phyloP scores from a whole-genome alignment of 2,888 invertebrate genomes.

The Calliopum simillimum region DNA sequence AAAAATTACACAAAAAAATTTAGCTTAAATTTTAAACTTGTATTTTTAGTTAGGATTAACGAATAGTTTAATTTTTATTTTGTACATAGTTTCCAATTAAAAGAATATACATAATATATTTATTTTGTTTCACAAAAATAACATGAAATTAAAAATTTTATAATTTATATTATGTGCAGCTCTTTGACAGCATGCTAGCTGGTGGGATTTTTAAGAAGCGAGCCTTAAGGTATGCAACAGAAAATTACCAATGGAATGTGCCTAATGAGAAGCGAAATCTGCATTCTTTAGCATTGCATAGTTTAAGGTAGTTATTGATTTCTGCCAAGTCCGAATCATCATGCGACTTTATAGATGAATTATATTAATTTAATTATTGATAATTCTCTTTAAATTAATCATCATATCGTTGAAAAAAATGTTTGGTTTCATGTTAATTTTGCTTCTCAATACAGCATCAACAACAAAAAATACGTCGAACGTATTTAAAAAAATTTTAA shows the following conservation, averaged over 20 bases:
- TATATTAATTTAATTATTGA: not conserved
- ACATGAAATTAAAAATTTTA: constrained; percentile 16
- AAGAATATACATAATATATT: not conserved
- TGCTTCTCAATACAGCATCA: constrained; percentile 32
- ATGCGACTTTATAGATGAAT: too few relatives aligned
- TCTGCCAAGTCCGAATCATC: too few relatives aligned
- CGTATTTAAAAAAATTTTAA: constrained; percentile 20
- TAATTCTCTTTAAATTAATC: too few relatives aligned
- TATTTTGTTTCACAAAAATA: constrained; percentile 10
- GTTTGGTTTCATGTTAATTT: constrained; percentile 18
- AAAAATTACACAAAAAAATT: constrained; percentile 45
- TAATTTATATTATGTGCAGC: not conserved
- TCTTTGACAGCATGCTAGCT: not conserved
- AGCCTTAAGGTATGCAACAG: too few relatives aligned
- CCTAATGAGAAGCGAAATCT: too few relatives aligned
- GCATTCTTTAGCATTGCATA: too few relatives aligned
- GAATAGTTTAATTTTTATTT: constrained; percentile 39
- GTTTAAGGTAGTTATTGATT: too few relatives aligned
- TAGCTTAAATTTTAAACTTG: constrained; percentile 46
- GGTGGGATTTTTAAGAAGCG: not conserved
- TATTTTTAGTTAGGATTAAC: constrained; percentile 39
- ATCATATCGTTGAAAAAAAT: not conserved
- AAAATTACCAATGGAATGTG: too few relatives aligned
- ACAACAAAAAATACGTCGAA: constrained; percentile 40
- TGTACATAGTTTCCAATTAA: constrained; percentile 46